A percentile compares a stretch with the other conserved stretches of the same genome.
Conservation (phyloP, 2,113 vertebrate genomes). For the Bombycilla garrulus region DNA sequence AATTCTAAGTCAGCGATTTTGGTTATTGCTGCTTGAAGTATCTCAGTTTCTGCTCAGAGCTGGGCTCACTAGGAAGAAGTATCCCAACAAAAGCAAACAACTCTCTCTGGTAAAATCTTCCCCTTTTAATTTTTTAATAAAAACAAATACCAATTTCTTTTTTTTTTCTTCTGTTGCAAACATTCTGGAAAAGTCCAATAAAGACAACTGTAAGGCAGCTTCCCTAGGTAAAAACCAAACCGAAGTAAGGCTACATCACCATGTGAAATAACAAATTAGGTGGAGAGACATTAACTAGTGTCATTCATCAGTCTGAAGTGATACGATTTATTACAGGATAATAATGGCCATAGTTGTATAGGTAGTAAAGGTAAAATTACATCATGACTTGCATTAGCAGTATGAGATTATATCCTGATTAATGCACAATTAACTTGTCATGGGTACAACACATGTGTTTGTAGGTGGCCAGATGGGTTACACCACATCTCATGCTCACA, state of each 20-base stretch:
- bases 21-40: background rate
- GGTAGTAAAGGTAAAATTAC: constrained; percentile 64
- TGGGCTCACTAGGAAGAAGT: background rate
- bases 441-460: constrained; percentile 21
- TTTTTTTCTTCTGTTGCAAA: background rate
- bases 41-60: background rate
- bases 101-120: background rate
- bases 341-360: constrained; percentile 22
- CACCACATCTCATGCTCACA: background rate
- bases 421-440: constrained; percentile 68
- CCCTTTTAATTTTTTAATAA: background rate
- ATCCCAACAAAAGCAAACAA: background rate
- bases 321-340: constrained; percentile 48
- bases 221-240: background rate
- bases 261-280: constrained; percentile 25
- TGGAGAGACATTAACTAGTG: constrained; percentile 15
- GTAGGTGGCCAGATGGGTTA: constrained; percentile 50
- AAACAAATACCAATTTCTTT: background rate
- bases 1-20: background rate
- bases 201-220: background rate
- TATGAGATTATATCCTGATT: constrained; percentile 63
- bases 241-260: background rate
- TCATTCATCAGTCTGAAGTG: constrained; percentile 51
- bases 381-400: constrained; percentile 58
- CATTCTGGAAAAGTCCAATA: background rate